Conservation (phyloP, 2,113 vertebrate genomes). For the Gallinago undulata region DNA sequence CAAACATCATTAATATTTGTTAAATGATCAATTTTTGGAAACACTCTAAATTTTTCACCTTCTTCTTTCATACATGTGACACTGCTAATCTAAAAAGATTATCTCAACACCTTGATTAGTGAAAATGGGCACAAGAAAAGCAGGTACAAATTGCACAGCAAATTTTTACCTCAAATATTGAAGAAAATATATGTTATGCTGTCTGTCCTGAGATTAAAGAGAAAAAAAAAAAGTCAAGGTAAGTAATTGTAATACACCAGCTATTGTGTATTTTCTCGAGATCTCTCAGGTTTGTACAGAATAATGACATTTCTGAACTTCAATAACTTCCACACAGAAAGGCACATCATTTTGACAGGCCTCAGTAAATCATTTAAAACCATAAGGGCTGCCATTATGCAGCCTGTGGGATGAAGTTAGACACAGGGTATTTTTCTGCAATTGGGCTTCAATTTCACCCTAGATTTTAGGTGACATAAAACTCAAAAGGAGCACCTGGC, state of each 20-base stretch:
- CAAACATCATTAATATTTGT: background rate
- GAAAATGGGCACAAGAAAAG: background rate
- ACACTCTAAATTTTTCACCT: background rate
- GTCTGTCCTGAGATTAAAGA: background rate
- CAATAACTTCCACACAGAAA: background rate
- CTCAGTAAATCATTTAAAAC: conserved; percentile 57
- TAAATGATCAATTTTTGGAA: background rate
- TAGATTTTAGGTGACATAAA: conserved; percentile 30
- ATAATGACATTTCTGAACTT: conserved; percentile 22
- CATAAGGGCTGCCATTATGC: conserved; percentile 24
- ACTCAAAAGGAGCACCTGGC: conserved; percentile 15
- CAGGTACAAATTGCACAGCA: background rate
- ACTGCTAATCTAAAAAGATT: background rate
- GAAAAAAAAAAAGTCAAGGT: background rate
- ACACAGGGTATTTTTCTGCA: conserved; percentile 51
- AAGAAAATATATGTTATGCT: background rate
- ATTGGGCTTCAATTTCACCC: conserved; percentile 45
- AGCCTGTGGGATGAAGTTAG: conserved; percentile 26
- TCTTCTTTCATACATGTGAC: background rate
- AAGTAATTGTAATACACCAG: background rate
- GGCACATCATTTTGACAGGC: background rate
- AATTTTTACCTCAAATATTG: background rate
- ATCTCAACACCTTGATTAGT: background rate
- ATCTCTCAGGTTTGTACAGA: background rate
- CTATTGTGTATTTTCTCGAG: background rate